These are phyloP conservation scores for Miichthys miiuy DNA, from an alignment of 2,797 vertebrate genomes.

Conservation along the genomic window DNA sequence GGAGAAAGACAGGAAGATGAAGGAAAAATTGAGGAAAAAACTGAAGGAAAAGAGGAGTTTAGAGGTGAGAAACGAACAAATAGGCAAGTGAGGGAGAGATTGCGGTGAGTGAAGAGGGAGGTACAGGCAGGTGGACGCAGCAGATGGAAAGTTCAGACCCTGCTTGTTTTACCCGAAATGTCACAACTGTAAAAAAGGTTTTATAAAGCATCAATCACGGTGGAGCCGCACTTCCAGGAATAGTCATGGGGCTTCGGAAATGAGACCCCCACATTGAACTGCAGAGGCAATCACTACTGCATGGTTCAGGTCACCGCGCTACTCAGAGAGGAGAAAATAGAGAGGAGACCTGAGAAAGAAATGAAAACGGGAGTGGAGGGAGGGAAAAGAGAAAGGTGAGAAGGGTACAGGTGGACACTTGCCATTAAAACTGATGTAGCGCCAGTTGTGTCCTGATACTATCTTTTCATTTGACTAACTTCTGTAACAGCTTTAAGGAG, in stretches of 20 bases:
- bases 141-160: conserved; percentile 74
- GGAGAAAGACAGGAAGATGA: conserved; percentile 26
- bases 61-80: conserved; percentile 48
- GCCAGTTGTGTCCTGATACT: conserved; percentile 7
- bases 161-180: conserved; percentile 85
- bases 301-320: conserved; percentile 71
- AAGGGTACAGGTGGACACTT: conserved; percentile 22
- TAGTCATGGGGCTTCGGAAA: conserved; percentile 71
- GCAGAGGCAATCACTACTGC: conserved; percentile 78
- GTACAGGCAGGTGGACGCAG: conserved; percentile 27
- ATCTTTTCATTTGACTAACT: not conserved
- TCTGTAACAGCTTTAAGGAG: conserved; percentile 18
- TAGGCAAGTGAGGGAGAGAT: conserved; percentile 25
- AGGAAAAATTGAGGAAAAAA: conserved; percentile 34
- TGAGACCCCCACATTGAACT: conserved; percentile 78
- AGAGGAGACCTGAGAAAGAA: conserved; percentile 44
- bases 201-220: conserved; percentile 81
- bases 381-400: conserved; percentile 6
- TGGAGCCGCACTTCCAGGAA: conserved; percentile 74
- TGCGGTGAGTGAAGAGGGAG: conserved; percentile 46
- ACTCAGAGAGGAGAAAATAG: conserved; percentile 49
- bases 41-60: conserved; percentile 35
- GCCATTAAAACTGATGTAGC: conserved; percentile 15
- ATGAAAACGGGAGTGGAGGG: conserved; percentile 26
- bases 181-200: conserved; percentile 81